Evolutionary conservation across 2,888 invertebrate species (phyloP), one percentile per base, ranked within the genome.

Genomic region (Thumatha senex): DNA sequence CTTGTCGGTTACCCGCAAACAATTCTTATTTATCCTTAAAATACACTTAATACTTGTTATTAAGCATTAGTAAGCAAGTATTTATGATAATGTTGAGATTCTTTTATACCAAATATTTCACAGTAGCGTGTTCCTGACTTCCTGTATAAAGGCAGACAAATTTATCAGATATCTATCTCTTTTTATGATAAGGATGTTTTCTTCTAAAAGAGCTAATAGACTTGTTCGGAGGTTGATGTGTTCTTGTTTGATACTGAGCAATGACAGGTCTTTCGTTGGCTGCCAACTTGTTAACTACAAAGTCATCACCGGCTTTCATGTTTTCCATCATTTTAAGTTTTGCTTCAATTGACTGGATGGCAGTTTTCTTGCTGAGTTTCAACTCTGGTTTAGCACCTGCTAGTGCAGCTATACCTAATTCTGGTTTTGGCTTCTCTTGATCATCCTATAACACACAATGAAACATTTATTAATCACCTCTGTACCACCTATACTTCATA

Each of bases 271-370:
- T 86, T 71, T 95, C 95, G 24, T 93, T 82, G 0, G 94, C 93
- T 10, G 94, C 92, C 2, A 95, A 90, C 72, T 95, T 95, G 74
- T 96, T 96, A 5, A 96, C 92, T 51, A 95, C 95, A 67, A 96
- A 93, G 73, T 96, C 96, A 60, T 95, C 95, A 40, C 93, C 93
- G 0, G 93, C 92, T 63, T 93, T 92, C 77, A 93, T 93, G 58
- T 92, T 93, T 67, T 96, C 95, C 94, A 97, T 95, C 79, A 95
- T 88, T 74, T 96, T 96, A 0, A 98, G 86, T 82, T 98, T 97
- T 0, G 96, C 96, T 80, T 97, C 97, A 54, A 98, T 97, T 0
- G 97, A 97, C 75, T 96, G 96, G 62, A 98, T 97, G 48, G 97
- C 96, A 8, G 95, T 95, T 74, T 95, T 94, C 69, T 95, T 94